phyloP scores from a whole-genome alignment of 2,888 invertebrate genomes.

The Tortrix viridana region DNA sequence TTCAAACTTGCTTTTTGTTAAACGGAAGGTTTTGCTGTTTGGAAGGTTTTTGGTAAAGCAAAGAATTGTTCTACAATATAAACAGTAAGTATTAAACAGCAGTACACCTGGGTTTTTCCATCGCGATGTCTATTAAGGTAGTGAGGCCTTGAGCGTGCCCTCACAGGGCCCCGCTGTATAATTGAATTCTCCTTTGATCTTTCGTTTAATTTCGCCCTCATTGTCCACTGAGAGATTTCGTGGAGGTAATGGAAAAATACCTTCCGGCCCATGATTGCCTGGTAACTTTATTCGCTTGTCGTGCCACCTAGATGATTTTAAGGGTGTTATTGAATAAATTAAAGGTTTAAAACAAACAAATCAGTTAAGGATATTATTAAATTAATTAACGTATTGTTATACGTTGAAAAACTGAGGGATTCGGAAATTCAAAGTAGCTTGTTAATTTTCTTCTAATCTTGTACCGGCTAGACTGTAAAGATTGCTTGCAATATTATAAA shows the following conservation, averaged over 20 bases:
- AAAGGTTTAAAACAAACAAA: too few species aligned
- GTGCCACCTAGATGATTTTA: background rate
- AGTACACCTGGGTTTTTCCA: slow-evolving; percentile 16
- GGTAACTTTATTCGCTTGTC: slow-evolving; percentile 17
- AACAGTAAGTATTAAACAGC: background rate
- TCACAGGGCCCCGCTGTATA: slow-evolving; percentile 22
- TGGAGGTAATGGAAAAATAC: slow-evolving; percentile 35
- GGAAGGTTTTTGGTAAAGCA: background rate
- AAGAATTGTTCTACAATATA: background rate
- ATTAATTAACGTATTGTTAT: too few species aligned
- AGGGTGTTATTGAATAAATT: too few species aligned
- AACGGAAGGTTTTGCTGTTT: too few species aligned
- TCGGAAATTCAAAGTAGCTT: too few species aligned
- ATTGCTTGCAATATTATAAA: too few species aligned
- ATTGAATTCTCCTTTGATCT: slow-evolving; percentile 40
- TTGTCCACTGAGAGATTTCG: slow-evolving; percentile 35
- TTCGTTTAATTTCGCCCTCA: slow-evolving; percentile 34
- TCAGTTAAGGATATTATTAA: too few species aligned
- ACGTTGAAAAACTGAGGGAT: too few species aligned
- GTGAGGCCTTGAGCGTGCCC: slow-evolving; percentile 11
- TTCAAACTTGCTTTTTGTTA: too few species aligned
- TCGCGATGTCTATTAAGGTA: background rate
- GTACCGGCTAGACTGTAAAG: too few species aligned
- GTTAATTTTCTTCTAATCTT: too few species aligned
- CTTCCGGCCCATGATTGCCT: slow-evolving; percentile 18